phyloP scores from a whole-genome alignment of 2,113 vertebrate species.

The Rutilus rutilus region DNA sequence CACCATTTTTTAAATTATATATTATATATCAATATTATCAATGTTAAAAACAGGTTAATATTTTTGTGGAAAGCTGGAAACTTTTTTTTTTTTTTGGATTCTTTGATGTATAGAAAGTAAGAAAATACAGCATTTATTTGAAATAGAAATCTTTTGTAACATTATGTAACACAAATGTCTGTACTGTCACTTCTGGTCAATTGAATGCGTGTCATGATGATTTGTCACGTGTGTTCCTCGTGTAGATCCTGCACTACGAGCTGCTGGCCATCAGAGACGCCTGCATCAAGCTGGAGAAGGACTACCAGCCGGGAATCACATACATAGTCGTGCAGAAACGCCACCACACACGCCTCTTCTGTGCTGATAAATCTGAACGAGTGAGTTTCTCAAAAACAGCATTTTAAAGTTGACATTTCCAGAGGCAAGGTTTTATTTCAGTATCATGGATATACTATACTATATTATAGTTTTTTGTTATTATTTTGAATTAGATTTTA shows the following conservation, averaged over 20 bases:
- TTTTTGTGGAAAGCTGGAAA: too few relatives aligned
- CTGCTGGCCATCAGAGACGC: slow-evolving; percentile 97
- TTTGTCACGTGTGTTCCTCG: neutral
- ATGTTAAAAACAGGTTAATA: too few relatives aligned
- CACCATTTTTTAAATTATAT: too few relatives aligned
- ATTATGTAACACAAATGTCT: neutral
- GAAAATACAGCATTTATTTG: neutral
- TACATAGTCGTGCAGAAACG: slow-evolving; percentile 99
- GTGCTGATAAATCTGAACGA: slow-evolving; percentile 96
- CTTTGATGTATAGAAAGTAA: too few relatives aligned
- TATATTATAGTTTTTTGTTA: too few relatives aligned
- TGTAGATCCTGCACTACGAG: slow-evolving; percentile 82
- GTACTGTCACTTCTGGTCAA: too few relatives aligned
- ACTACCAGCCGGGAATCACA: slow-evolving; percentile 99
- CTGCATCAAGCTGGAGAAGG: slow-evolving; percentile 98
- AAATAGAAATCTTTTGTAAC: neutral
- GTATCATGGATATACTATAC: neutral
- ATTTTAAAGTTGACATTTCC: neutral
- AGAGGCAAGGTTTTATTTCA: neutral
- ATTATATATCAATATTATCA: too few relatives aligned
- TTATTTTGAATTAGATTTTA: too few relatives aligned
- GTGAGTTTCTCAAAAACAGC: slow-evolving; percentile 71
- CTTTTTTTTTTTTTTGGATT: too few relatives aligned
- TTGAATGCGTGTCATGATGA: neutral
- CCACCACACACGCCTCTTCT: slow-evolving; percentile 97